Base-by-base conservation (phyloP, 2,888 invertebrate genomes). In the Cepaea hortensis region DNA sequence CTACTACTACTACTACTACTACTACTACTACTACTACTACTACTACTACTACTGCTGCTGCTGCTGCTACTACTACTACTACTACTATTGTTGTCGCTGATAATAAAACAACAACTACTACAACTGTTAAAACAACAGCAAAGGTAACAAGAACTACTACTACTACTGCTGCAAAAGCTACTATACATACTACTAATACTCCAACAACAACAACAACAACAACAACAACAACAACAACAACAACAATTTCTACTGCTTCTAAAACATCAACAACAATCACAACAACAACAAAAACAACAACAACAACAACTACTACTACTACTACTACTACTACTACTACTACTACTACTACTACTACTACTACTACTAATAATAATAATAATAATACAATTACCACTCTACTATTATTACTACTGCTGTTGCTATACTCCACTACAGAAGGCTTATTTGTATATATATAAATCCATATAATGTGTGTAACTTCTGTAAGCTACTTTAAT, bases 341-440 rank as follows among this genome's bases (percentile, higher is more conserved):
- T 77, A 76, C 77, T 77, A 84, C 68, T 77, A 84, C 77, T 77
- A 84, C 84, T 68, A 84, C 62, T 77, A 84, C 77, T 77, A 65
- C 77, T 62, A 77, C 84, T 77, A 76, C 68, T 77, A 76, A 65
- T 35, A 35, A 35, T 35, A 35, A 35, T 35, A 62, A 75, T 76
- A 75, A 50, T 76, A 75, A 62, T 76, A 75, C 6, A 75, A 75
- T 62, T 62, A 75, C 62, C 84, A 75, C 35, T 35, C 35, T 35
- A 35, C 35, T 35, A 35, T 35, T 35, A 35, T 35, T 35, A 35
- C 35, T 35, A 35, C 35, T 35, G 35, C 1, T 35, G 35, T 35
- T 35, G 35, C 35, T 35, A 35, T 35, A 35, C 35, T 35, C 35
- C 35, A 35, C 35, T 35, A 35, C 35, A 35, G 35, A 35, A 35